Base-by-base conservation (phyloP, 2,888 invertebrate genomes). In the Callyntrura sp. region DNA sequence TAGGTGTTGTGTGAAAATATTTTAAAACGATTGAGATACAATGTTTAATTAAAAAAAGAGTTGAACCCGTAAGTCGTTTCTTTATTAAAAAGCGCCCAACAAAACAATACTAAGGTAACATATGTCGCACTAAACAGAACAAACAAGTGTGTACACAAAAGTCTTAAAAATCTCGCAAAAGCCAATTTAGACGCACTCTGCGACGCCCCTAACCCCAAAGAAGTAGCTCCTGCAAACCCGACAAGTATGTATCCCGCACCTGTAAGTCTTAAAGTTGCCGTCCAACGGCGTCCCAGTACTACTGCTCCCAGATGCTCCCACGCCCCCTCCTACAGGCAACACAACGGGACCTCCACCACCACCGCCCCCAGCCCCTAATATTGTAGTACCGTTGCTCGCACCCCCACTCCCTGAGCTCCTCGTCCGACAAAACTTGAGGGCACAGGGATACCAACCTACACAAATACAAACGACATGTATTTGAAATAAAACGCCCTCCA, bases 221-320 rank as follows among this genome's bases (percentile, higher is more conserved):
- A 97, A 96, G 95, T 98, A 98, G 93, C 97, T 96, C 94, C 97
- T 97, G 95, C 98, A 98, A 94, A 97, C 97, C 94, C 97, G 96
- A 94, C 99, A 99, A 0, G 99, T 99, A 95, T 98, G 98, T 94
- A 99, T 99, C 92, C 99, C 99, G 94, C 99, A 99, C 83, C 98
- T 96, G 95, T 98, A 98, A 83, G 96, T 96, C 93, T 96, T 95
- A 5, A 96, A 96, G 95, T 95, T 94, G 95, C 93, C 85, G 88
- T 93, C 91, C 81, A 91, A n/a, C n/a, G n/a, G n/a, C n/a, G n/a
- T n/a, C n/a, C n/a, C 25, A 68, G 96, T 96, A 94, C 97, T 97
- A 68, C 97, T 97, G 94, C 98, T 97, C 95, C 99, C 99, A 20
- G n/a, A 3, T 4, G n/a, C n/a, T n/a, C 12, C 20, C 11, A 3